Evolutionary conservation across 2,888 invertebrate genomes (phyloP), one percentile per base, ranked within the genome.

Genomic region (Melanophora roralis): DNA sequence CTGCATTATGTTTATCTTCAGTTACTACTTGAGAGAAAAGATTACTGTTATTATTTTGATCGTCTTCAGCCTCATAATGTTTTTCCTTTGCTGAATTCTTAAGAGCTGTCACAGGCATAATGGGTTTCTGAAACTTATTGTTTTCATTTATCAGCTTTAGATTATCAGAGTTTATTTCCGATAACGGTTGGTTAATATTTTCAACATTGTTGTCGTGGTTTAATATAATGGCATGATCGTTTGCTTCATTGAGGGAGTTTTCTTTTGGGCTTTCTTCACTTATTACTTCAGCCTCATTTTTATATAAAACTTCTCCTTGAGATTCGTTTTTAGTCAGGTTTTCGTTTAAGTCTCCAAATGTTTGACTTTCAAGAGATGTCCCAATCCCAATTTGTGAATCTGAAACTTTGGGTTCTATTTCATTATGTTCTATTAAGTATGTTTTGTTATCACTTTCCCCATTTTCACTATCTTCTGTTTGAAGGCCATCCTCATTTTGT

Each of bases 21-120:
- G 36, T 59, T 16, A 57, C 73, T 7, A 9, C 14, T 53, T 60
- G 11, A 21, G 40, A 32, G 11, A 19, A 38, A 19, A 59, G 6
- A 23, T 71, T 53, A 9, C 21, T 59, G 47, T 78, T 74, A 32
- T 75, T 82, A 23, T 76, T 82, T 72, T 78, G 77, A 72, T 82
- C 80, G 57, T 81, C 79, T 53, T 81, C 81, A 82, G 80, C 74
- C 81, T 82, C 81, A 67, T 76, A 80, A 69, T 80, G 74, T 82
- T 16, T 73, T 14, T 83, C 49, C 83, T 7, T 60, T 68, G 19
- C 9, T 45, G 57, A 36, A 21, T 23, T 59, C 51, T 69, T 60
- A 12, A 5, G 12, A 9, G 49, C 19, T 55, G 53, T 40, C 12
- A n/a, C 3, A 0, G 27, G 11, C 32, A 57, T 59, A 19, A 32